phyloP scores from a whole-genome alignment of 2,113 vertebrate genomes.

The Galbula dea region DNA sequence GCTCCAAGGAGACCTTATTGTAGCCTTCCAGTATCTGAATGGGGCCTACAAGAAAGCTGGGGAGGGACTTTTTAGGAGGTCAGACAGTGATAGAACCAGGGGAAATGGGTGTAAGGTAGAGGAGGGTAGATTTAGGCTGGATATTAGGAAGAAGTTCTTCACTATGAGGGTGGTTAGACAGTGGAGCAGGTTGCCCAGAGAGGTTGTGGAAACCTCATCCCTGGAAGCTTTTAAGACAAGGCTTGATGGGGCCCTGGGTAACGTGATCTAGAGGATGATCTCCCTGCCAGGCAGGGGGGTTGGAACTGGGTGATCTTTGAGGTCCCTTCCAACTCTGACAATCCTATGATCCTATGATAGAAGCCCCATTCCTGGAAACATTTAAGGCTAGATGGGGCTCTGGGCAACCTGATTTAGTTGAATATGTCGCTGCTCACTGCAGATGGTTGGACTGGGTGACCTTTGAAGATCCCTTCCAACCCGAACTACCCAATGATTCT shows the following conservation, averaged over 20 bases:
- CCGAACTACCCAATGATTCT: background rate
- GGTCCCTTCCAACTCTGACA: no score
- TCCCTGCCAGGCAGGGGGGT: no score
- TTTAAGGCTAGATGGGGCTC: fast-evolving
- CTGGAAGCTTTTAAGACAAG: background rate
- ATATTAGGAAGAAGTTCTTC: background rate
- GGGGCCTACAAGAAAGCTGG: no score
- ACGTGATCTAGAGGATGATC: background rate
- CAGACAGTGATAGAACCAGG: no score
- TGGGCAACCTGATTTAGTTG: background rate
- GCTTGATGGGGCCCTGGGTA: fast-evolving
- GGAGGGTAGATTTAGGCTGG: background rate
- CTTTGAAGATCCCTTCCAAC: background rate
- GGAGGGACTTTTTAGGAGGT: no score
- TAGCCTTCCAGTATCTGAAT: no score
- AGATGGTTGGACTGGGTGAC: background rate
- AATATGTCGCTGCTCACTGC: background rate
- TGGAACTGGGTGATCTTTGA: no score
- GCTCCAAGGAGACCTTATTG: no score
- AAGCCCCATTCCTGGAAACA: background rate
- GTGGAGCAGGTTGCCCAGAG: background rate
- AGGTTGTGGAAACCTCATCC: no score
- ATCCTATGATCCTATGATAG: no score
- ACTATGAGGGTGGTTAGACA: background rate
- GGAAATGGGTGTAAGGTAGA: no score